A percentile compares a stretch with the other conserved stretches of the same genome.
Conservation (phyloP, 1,140 invertebrate species). For the Cephus cinctus region DNA sequence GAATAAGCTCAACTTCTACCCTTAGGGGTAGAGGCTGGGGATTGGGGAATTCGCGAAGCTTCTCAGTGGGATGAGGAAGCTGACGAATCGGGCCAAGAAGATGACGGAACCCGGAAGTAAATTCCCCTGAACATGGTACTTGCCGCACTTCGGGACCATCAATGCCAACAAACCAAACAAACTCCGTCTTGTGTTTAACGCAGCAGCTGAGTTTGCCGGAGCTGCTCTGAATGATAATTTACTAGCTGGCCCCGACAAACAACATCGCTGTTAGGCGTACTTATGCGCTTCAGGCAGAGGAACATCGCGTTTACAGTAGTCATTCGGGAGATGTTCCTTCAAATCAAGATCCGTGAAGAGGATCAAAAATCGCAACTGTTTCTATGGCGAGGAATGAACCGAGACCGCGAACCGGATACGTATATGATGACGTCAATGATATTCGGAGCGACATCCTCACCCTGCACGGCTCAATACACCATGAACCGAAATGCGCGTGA, state of each 20-base stretch:
- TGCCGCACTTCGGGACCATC: constrained; percentile 33
- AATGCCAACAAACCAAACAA: constrained; percentile 31
- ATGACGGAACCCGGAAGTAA: too few species aligned
- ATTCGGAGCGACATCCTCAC: constrained; percentile 36
- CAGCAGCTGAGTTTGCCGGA: constrained; percentile 21
- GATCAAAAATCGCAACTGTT: constrained; percentile 33
- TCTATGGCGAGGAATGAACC: constrained; percentile 27
- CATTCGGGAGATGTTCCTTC: constrained; percentile 46
- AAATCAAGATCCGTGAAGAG: constrained; percentile 27
- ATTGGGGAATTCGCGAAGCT: too few species aligned
- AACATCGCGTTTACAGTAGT: constrained; percentile 28
- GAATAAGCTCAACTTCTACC: too few species aligned
- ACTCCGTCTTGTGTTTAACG: constrained; percentile 31
- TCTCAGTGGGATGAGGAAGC: too few species aligned
- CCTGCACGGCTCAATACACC: constrained; percentile 27
- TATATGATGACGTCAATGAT: constrained; percentile 37
- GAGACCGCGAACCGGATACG: constrained; percentile 3
- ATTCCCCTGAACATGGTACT: constrained; percentile 28
- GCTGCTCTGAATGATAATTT: constrained; percentile 25
- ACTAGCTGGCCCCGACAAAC: constrained; percentile 32
- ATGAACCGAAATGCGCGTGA: constrained; percentile 29
- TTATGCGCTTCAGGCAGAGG: constrained; percentile 36
- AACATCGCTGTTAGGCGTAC: constrained; percentile 26
- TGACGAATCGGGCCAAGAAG: too few species aligned
- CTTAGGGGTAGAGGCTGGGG: too few species aligned